These are phyloP conservation scores for Typhlomys cinereus DNA, from an alignment of 2,113 vertebrate species.

Conservation along the genomic window DNA sequence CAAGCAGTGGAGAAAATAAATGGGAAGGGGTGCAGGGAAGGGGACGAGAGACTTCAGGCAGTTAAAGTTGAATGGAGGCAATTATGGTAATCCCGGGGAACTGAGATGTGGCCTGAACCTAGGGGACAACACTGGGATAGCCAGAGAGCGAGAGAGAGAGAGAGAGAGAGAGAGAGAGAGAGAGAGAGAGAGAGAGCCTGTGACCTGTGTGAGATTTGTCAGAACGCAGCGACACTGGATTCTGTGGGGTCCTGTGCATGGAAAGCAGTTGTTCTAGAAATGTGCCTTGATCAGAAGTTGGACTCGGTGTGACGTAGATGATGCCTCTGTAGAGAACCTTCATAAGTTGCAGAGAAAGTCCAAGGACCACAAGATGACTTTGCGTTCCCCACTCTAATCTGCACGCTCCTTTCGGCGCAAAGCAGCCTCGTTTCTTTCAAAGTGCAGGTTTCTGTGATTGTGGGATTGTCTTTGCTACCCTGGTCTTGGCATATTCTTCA, in stretches of 20 bases:
- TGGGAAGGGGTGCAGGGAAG: slow-evolving; percentile 22
- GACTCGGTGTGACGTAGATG: neutral
- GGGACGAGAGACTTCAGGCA: slow-evolving; percentile 26
- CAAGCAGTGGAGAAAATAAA: slow-evolving; percentile 61
- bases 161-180: neutral
- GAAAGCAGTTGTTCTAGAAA: slow-evolving; percentile 32
- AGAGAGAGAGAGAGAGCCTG: neutral
- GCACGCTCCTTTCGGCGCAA: neutral
- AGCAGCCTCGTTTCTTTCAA: neutral
- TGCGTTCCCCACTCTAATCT: neutral
- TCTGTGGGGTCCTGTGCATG: too few species aligned
- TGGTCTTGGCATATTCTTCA: neutral
- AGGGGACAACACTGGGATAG: neutral
- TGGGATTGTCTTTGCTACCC: neutral
- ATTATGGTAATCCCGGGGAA: slow-evolving; percentile 64
- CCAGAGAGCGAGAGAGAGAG: neutral
- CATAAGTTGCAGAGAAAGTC: neutral
- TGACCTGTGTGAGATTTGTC: neutral
- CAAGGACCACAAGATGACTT: neutral
- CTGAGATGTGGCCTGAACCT: neutral
- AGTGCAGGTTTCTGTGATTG: neutral
- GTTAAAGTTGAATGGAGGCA: slow-evolving; percentile 53
- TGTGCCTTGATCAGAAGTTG: slow-evolving; percentile 17
- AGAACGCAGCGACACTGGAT: too few species aligned
- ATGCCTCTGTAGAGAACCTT: neutral